These are phyloP conservation scores for Macroglossus sobrinus DNA, from an alignment of 2,113 vertebrate genomes.

Conservation along the genomic window DNA sequence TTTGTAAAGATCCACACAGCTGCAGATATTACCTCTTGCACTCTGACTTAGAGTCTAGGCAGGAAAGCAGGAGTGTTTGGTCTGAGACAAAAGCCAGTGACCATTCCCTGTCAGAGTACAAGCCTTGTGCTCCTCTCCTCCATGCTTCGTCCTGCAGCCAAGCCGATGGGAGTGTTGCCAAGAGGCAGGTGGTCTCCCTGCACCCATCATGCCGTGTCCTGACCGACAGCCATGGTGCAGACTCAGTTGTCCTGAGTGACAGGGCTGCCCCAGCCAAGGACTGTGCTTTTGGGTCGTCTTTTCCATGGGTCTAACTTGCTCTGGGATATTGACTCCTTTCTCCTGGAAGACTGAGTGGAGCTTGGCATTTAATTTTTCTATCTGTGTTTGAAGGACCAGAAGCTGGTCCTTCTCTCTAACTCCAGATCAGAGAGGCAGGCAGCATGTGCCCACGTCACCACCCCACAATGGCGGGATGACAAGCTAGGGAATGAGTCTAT, in stretches of 20 bases:
- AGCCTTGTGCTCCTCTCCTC: not conserved
- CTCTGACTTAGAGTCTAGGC: not conserved
- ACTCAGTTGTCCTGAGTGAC: not conserved
- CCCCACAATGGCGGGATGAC: not conserved
- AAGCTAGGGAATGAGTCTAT: not conserved
- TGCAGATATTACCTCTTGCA: not conserved
- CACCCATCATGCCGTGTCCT: too few relatives aligned
- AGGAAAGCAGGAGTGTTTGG: not conserved
- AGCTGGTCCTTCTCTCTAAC: not conserved
- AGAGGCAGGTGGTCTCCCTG: not conserved
- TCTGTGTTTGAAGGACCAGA: not conserved
- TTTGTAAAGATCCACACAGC: not conserved
- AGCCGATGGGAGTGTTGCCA: too few relatives aligned
- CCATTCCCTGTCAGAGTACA: not conserved
- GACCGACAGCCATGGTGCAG: not conserved
- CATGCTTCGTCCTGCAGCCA: not conserved
- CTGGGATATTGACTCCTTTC: not conserved
- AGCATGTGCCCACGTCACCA: accelerated
- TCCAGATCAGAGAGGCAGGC: not conserved
- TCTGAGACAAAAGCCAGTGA: not conserved
- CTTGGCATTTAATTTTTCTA: not conserved
- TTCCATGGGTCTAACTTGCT: not conserved
- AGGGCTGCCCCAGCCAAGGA: not conserved
- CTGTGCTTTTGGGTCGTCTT: not conserved
- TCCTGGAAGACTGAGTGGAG: not conserved